These are phyloP conservation scores for Chaetodon trifascialis DNA, from an alignment of 2,113 vertebrate genomes.

Conservation along the genomic window DNA sequence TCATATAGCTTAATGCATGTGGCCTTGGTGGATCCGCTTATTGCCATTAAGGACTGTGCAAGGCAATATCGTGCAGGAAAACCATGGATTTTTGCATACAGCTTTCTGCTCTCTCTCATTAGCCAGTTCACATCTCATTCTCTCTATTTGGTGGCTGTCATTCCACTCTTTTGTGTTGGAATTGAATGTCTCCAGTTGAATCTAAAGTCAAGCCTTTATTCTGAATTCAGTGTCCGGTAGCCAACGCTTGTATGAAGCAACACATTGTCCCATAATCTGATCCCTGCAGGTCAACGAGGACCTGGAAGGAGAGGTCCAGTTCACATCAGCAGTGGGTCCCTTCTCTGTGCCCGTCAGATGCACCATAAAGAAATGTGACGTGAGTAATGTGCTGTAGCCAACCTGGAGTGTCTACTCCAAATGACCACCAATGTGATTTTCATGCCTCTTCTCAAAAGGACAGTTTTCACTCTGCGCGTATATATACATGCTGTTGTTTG, in stretches of 20 bases:
- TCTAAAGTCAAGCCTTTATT: background rate
- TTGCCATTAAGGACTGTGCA: too few species aligned
- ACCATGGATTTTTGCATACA: background rate
- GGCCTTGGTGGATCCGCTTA: too few species aligned
- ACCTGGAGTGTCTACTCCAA: background rate
- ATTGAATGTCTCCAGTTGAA: background rate
- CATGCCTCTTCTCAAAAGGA: background rate
- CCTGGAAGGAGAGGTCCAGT: constrained; percentile 89
- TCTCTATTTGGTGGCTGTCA: too few species aligned
- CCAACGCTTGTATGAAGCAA: background rate
- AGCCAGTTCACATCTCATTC: background rate
- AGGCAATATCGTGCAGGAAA: background rate
- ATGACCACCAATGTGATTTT: background rate
- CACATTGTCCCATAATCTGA: constrained; percentile 39
- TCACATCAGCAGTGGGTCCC: constrained; percentile 85
- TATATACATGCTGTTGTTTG: background rate
- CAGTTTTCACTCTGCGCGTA: background rate
- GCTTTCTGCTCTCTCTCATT: background rate
- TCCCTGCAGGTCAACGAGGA: constrained; percentile 88
- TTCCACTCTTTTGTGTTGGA: background rate
- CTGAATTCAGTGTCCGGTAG: background rate
- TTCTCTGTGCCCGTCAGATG: constrained; percentile 92
- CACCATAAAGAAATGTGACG: constrained; percentile 89
- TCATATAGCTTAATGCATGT: background rate
- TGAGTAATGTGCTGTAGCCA: constrained; percentile 76